A percentile compares a stretch with the other conserved stretches of the same genome.
Conservation (phyloP, 2,888 invertebrate genomes). For the Halictus quadricinctus region DNA sequence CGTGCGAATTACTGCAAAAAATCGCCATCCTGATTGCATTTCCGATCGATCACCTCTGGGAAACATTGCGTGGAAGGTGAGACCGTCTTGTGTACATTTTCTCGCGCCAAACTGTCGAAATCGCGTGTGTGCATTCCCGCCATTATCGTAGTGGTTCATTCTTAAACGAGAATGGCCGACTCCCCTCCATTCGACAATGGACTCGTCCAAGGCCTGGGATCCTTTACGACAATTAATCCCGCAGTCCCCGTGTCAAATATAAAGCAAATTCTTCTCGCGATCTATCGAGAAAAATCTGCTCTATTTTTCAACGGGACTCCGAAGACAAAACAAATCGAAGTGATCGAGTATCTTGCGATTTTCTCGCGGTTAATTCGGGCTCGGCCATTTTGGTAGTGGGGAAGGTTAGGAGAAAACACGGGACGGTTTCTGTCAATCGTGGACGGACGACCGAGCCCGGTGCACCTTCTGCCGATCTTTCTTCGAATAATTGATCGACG, state of each 20-base stretch:
- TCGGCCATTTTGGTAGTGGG: conserved; percentile 76
- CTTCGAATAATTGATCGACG: not conserved
- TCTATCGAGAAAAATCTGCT: conserved; percentile 22
- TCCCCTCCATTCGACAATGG: conserved; percentile 69
- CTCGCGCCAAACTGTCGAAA: conserved; percentile 55
- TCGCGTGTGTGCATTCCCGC: conserved; percentile 74
- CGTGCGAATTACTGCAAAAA: conserved; percentile 31
- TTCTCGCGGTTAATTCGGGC: conserved; percentile 57
- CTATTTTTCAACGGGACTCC: not conserved
- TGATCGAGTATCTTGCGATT: not conserved
- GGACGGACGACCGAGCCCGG: not conserved
- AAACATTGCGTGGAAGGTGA: not conserved
- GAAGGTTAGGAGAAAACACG: conserved; percentile 62
- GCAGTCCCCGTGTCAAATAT: not conserved
- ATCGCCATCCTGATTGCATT: not conserved
- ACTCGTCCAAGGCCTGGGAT: conserved; percentile 75
- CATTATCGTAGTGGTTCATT: conserved; percentile 76
- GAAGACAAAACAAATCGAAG: conserved; percentile 11
- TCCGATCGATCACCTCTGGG: not conserved
- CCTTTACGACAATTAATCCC: conserved; percentile 27
- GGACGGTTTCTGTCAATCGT: conserved; percentile 32
- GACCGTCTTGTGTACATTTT: conserved; percentile 33
- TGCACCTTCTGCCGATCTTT: not conserved
- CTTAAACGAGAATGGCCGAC: conserved; percentile 67
- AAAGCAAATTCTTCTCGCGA: not conserved